Evolutionary conservation across 2,113 vertebrate species (phyloP).

Genomic region (Pagrus major): DNA sequence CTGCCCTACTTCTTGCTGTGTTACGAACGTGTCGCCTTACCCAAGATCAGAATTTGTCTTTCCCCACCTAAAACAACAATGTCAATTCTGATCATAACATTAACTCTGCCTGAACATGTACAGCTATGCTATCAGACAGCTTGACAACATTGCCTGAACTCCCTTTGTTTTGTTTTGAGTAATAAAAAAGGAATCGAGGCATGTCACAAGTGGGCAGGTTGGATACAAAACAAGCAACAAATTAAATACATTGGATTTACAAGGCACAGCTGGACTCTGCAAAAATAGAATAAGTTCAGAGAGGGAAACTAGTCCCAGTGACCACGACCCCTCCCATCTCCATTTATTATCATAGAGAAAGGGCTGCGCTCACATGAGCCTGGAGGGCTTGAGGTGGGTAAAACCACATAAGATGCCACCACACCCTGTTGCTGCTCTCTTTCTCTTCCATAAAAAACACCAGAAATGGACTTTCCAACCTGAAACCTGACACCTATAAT

Average conservation of each 20-base stretch:
- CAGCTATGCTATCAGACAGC: not conserved
- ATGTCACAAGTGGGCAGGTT: not conserved
- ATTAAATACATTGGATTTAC: constrained; percentile 20
- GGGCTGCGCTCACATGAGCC: constrained; percentile 50
- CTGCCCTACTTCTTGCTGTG: constrained; percentile 30
- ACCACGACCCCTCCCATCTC: constrained; percentile 59
- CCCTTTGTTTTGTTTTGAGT: not conserved
- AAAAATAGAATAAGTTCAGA: constrained; percentile 54
- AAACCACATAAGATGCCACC: constrained; percentile 80
- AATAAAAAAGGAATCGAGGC: not conserved
- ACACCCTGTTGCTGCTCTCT: constrained; percentile 73
- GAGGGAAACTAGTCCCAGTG: constrained; percentile 44
- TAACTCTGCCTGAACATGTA: constrained; percentile 30
- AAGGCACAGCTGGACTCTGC: constrained; percentile 32
- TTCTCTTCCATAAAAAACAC: constrained; percentile 71
- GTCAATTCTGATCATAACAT: not conserved
- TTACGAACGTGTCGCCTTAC: not conserved
- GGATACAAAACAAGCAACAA: constrained; percentile 19
- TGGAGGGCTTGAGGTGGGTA: constrained; percentile 66
- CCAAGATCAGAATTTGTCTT: constrained; percentile 3
- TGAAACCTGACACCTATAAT: constrained; percentile 82
- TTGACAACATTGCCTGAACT: not conserved
- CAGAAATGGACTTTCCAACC: constrained; percentile 81
- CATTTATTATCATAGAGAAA: constrained; percentile 71
- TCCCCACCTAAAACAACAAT: constrained; percentile 8